Percentiles rank a stretch among this genome's conserved stretches.
These are phyloP conservation scores for Telmatochromis bifrenatus DNA, from an alignment of 2,113 vertebrate genomes.

Conservation along the genomic window DNA sequence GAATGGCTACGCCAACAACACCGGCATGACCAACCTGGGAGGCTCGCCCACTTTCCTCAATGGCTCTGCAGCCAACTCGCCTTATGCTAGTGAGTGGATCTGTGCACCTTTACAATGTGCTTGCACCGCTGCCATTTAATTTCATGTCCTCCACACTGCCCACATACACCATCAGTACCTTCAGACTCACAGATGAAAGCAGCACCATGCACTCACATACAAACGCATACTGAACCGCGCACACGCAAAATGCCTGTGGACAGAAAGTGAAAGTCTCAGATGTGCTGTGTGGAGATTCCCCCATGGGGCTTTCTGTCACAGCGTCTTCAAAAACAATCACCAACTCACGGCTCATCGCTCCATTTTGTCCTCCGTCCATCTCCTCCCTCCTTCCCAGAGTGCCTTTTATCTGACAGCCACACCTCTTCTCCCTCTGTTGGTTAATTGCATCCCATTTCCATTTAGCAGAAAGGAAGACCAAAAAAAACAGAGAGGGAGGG, in stretches of 20 bases:
- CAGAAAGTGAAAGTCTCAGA: not conserved
- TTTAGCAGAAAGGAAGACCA: slow-evolving; percentile 11
- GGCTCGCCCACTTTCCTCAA: slow-evolving; percentile 97
- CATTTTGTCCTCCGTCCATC: slow-evolving; percentile 20
- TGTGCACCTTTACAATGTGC: not conserved
- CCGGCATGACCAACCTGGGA: slow-evolving; percentile 93
- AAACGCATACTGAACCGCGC: not conserved
- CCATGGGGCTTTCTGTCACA: slow-evolving; percentile 27
- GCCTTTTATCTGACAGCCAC: slow-evolving; percentile 47
- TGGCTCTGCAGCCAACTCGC: slow-evolving; percentile 96
- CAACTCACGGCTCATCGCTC: not conserved
- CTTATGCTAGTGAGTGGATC: slow-evolving; percentile 92
- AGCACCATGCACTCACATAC: not conserved
- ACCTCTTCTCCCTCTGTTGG: slow-evolving; percentile 27
- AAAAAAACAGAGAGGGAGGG: not conserved
- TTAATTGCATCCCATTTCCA: slow-evolving; percentile 51
- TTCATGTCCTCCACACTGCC: not conserved
- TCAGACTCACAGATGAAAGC: not conserved
- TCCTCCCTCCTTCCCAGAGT: not conserved
- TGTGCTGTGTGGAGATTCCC: slow-evolving; percentile 11
- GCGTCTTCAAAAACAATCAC: slow-evolving; percentile 39
- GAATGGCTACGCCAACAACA: slow-evolving; percentile 90
- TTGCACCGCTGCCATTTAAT: not conserved
- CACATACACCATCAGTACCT: not conserved
- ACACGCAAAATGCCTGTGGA: not conserved